Percentiles rank a stretch among this genome's conserved stretches.
These are phyloP conservation scores for Pseudomyrmex pallidus DNA, from an alignment of 1,140 invertebrate genomes.

Conservation along the genomic window DNA sequence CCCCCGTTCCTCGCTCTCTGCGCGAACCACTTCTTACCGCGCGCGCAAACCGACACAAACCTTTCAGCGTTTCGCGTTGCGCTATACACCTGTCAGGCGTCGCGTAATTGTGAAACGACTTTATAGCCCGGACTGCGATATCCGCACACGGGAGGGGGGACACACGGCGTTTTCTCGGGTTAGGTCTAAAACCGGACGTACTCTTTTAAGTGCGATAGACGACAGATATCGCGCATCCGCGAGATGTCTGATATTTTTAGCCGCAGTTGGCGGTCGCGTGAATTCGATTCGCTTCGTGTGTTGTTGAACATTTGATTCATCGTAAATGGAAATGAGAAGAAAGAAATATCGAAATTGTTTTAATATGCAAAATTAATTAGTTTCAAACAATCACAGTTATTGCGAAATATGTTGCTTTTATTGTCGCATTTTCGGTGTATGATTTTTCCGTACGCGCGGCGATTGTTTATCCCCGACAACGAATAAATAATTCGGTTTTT, in stretches of 20 bases:
- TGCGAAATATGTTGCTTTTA: background rate
- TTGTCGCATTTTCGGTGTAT: background rate
- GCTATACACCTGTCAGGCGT: constrained; percentile 72
- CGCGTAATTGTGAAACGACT: constrained; percentile 74
- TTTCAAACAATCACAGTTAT: no score
- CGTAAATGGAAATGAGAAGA: background rate
- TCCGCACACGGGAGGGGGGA: constrained; percentile 59
- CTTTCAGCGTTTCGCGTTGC: constrained; percentile 70
- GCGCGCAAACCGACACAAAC: constrained; percentile 63
- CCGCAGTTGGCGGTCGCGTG: constrained; percentile 7
- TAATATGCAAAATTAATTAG: no score
- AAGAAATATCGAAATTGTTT: background rate
- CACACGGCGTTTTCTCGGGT: constrained; percentile 53
- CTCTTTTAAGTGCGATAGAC: constrained; percentile 48
- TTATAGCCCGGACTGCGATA: constrained; percentile 69
- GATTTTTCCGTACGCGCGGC: background rate
- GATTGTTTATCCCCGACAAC: background rate
- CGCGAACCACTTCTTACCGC: constrained; percentile 45
- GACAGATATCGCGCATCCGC: constrained; percentile 42
- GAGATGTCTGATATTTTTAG: constrained; percentile 46
- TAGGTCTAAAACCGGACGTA: constrained; percentile 44
- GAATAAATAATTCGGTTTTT: constrained; percentile 37
- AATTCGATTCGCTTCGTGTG: constrained; percentile 16
- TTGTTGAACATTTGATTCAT: constrained; percentile 5
- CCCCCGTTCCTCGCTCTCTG: constrained; percentile 24